Conservation (phyloP, 2,888 invertebrate genomes). For the Salpingus planirostris region DNA sequence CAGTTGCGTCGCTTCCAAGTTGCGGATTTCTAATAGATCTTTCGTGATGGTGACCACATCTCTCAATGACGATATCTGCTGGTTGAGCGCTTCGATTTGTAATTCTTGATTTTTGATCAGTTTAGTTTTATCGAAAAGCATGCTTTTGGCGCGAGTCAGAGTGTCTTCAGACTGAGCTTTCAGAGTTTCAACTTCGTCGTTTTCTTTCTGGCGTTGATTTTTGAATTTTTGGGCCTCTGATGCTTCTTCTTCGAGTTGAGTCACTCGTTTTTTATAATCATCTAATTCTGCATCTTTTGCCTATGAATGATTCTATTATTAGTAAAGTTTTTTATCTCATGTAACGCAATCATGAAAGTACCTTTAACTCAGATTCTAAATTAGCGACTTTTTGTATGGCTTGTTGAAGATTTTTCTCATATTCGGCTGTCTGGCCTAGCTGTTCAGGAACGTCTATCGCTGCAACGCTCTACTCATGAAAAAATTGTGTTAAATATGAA, state of each 20-base stretch:
- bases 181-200: constrained; percentile 31
- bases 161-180: constrained; percentile 45
- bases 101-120: constrained; percentile 69
- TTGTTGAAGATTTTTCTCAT: no score
- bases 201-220: constrained; percentile 28
- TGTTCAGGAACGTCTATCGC: no score
- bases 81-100: constrained; percentile 62
- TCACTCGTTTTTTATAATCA: constrained; percentile 21
- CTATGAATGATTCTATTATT: neutral
- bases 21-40: constrained; percentile 68
- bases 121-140: constrained; percentile 68
- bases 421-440: no score
- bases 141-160: constrained; percentile 56
- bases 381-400: constrained; percentile 4
- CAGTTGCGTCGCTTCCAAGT: constrained; percentile 68
- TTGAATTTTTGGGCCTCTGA: constrained; percentile 30
- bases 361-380: constrained; percentile 18
- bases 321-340: constrained; percentile 2
- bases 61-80: constrained; percentile 67
- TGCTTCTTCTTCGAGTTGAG: constrained; percentile 32
- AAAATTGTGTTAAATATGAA: no score
- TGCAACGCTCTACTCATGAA: no score
- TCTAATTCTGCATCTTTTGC: constrained; percentile 23
- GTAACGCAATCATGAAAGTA: constrained; percentile 5
- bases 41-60: constrained; percentile 77